Base-by-base conservation (phyloP, 1,140 invertebrate species). In the Bradysia coprophila region DNA sequence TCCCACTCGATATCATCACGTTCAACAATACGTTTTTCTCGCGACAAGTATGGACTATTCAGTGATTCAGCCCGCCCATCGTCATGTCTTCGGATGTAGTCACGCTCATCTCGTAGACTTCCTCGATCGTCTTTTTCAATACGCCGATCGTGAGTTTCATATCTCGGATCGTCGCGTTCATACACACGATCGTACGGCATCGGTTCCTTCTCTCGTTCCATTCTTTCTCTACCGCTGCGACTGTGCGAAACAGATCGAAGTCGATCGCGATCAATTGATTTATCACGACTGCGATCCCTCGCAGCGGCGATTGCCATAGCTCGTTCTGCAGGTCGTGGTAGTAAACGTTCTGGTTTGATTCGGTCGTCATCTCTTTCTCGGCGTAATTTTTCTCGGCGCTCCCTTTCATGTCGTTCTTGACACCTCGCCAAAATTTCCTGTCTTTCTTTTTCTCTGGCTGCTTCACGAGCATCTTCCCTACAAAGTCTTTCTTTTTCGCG, bases 341-440 rank as follows among this genome's bases (percentile, higher is more conserved):
- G 19, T 8, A 49, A 23, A 8, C 47, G 44, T 8, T 39, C 19
- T 22, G 10, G 6, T 22, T 39, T 47, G 38, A 11, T 42, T 41
- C 28, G 13, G 11, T 21, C 34, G 19, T 18, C 44, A 3, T 48
- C 48, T 32, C 53, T 52, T 13, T 50, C 51, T 40, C 45, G 58
- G 47, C 54, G 65, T 48, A 50, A 56, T 44, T 42, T 59, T 53
- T 54, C 65, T 45, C 52, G 61, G 40, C 51, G 59, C 50, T 49
- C 51, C 44, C 55, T 68, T 49, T 59, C 55, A 45, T 71, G 68
- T 8, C 68, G 57, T 44, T 71, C 69, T 48, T 71, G 67, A 45
- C 67, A 65, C 22, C 70, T 57, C 1, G 67, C 68, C 43, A 70
- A 51, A 0, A 67, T 66, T 45, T 71, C 68, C 56, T 75, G 64